phyloP scores from a whole-genome alignment of 2,797 vertebrate genomes.

The Macrochelys suwanniensis region DNA sequence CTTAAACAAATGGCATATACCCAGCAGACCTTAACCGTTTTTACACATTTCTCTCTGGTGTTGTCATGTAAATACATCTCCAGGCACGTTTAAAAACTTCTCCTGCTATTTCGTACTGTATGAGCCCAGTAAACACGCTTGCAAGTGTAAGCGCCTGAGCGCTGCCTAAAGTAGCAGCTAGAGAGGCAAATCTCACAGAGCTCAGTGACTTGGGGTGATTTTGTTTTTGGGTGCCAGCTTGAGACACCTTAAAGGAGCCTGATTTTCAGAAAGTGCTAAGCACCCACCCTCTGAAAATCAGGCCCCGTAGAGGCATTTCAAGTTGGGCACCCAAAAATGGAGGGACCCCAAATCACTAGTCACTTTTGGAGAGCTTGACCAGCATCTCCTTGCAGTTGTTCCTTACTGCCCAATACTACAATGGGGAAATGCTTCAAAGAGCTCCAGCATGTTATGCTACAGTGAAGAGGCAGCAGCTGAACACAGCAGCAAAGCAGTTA shows the following conservation, averaged over 20 bases:
- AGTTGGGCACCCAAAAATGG: not conserved
- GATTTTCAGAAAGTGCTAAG: not conserved
- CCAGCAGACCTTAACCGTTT: not conserved
- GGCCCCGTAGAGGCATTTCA: not conserved
- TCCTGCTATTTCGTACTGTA: not conserved
- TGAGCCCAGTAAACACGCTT: rapidly evolving
- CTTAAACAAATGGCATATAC: not conserved
- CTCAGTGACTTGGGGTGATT: rapidly evolving
- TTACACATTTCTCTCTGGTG: not conserved
- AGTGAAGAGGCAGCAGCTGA: not conserved
- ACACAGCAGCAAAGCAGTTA: not conserved
- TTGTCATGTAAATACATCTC: not conserved
- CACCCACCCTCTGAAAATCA: not conserved
- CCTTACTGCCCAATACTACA: not conserved
- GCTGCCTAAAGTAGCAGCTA: not conserved
- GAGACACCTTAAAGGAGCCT: not conserved
- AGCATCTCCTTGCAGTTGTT: not conserved
- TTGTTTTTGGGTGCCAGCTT: not conserved
- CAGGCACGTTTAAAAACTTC: not conserved
- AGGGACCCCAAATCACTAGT: not conserved
- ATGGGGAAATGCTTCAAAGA: not conserved
- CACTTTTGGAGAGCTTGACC: not conserved
- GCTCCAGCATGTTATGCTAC: not conserved
- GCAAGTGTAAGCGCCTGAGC: not conserved
- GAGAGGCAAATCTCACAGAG: not conserved